Percentiles rank a stretch among this genome's conserved stretches.
phyloP scores from a whole-genome alignment of 1,140 invertebrate species.

The Zelostemma sp. region DNA sequence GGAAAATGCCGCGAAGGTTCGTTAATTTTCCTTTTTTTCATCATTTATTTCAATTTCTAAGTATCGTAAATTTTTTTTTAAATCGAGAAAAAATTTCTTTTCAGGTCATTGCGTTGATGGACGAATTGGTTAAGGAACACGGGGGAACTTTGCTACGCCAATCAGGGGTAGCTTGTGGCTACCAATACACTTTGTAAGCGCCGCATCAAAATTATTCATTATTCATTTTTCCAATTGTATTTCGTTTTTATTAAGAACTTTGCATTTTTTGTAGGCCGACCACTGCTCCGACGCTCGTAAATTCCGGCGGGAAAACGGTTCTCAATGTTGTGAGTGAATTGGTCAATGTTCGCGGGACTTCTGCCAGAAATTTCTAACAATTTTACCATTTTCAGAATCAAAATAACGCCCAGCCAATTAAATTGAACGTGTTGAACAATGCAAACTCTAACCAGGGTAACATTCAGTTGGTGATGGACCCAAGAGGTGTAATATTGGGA shows the following conservation, averaged over 20 bases:
- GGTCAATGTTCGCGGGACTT: neutral
- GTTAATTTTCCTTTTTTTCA: neutral
- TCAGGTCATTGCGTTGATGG: conserved; percentile 56
- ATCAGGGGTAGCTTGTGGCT: conserved; percentile 56
- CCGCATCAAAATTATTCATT: conserved; percentile 1
- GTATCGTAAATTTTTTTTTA: neutral
- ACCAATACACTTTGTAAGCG: conserved; percentile 65
- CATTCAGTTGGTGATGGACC: conserved; percentile 72
- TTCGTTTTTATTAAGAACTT: no score
- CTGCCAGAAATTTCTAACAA: neutral
- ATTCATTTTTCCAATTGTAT: conserved; percentile 8
- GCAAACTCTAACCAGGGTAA: conserved; percentile 59
- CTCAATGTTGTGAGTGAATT: conserved; percentile 56
- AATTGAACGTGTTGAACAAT: conserved; percentile 64
- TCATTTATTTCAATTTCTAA: conserved; percentile 2
- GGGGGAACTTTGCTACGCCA: conserved; percentile 62
- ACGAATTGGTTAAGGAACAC: conserved; percentile 64
- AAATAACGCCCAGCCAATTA: conserved; percentile 59
- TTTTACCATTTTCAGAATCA: conserved; percentile 30
- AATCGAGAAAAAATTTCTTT: neutral
- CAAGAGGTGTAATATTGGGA: conserved; percentile 69
- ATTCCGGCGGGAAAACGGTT: conserved; percentile 48
- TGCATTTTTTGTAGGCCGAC: conserved; percentile 42
- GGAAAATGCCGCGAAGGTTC: conserved; percentile 60
- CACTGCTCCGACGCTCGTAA: conserved; percentile 44